phyloP scores from a whole-genome alignment of 2,797 vertebrate species.

The Crocidura indochinensis region DNA sequence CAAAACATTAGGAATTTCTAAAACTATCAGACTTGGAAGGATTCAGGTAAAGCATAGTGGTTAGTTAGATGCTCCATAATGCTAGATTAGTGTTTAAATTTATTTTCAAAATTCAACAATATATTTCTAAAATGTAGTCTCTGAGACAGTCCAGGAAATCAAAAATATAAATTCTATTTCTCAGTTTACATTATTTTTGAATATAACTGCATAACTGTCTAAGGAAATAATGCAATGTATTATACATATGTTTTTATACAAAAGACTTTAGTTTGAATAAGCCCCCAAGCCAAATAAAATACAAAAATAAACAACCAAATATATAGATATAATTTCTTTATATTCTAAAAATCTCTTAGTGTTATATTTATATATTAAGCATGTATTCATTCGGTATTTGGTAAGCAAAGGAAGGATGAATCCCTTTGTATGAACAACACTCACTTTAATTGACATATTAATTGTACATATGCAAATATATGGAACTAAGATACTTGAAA shows the following conservation, averaged over 20 bases:
- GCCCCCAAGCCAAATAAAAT: not conserved
- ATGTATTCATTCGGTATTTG: slow-evolving; percentile 33
- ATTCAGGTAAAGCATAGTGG: not conserved
- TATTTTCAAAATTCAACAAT: not conserved
- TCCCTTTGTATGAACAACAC: slow-evolving; percentile 27
- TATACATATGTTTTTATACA: too few relatives aligned
- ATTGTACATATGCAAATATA: slow-evolving; percentile 69
- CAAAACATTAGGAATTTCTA: not conserved
- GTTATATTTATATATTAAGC: not conserved
- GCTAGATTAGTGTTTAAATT: not conserved
- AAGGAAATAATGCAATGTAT: too few relatives aligned
- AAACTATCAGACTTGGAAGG: not conserved
- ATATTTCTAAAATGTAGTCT: not conserved
- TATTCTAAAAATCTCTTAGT: slow-evolving; percentile 41
- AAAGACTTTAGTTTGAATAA: too few relatives aligned
- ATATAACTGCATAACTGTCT: too few relatives aligned
- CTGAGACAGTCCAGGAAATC: not conserved
- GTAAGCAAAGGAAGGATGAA: slow-evolving; percentile 39
- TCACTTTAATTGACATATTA: slow-evolving; percentile 66
- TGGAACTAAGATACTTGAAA: slow-evolving; percentile 67
- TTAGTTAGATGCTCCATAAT: not conserved
- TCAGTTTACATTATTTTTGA: not conserved
- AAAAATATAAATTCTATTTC: not conserved
- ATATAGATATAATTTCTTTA: slow-evolving; percentile 34
- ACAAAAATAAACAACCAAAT: not conserved